A percentile compares a stretch with the other conserved stretches of the same genome.
Evolutionary conservation across 2,797 vertebrate genomes (phyloP).

Genomic region (Spheniscus humboldti): DNA sequence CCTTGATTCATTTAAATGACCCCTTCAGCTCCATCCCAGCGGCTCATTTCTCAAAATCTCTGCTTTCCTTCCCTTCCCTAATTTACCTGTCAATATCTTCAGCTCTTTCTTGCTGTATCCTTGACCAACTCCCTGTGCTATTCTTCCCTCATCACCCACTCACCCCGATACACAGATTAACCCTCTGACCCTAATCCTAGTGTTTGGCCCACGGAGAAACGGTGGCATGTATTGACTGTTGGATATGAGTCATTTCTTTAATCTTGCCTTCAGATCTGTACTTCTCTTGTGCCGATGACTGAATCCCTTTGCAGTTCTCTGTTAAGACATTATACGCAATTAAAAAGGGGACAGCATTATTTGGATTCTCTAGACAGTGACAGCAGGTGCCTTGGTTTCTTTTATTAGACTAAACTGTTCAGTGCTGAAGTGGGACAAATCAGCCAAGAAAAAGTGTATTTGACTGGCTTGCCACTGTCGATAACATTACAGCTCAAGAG

Average conservation of each 20-base stretch:
- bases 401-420: neutral
- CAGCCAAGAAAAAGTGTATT: neutral
- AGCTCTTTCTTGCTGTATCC: neutral
- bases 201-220: neutral
- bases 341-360: neutral
- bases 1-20: neutral
- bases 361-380: neutral
- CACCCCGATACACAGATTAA: neutral
- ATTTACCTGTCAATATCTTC: neutral
- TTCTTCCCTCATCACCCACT: neutral
- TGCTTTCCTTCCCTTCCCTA: neutral
- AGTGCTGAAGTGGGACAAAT: neutral
- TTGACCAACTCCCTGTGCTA: neutral
- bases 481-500: neutral
- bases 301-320: neutral
- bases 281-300: neutral
- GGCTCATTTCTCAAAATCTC: neutral
- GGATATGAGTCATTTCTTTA: neutral
- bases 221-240: fast-evolving
- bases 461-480: neutral
- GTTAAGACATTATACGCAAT: neutral
- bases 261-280: neutral
- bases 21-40: neutral
- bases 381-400: neutral
- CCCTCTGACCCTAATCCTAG: neutral